phyloP scores from a whole-genome alignment of 2,888 invertebrate species.

The Mamestra brassicae region DNA sequence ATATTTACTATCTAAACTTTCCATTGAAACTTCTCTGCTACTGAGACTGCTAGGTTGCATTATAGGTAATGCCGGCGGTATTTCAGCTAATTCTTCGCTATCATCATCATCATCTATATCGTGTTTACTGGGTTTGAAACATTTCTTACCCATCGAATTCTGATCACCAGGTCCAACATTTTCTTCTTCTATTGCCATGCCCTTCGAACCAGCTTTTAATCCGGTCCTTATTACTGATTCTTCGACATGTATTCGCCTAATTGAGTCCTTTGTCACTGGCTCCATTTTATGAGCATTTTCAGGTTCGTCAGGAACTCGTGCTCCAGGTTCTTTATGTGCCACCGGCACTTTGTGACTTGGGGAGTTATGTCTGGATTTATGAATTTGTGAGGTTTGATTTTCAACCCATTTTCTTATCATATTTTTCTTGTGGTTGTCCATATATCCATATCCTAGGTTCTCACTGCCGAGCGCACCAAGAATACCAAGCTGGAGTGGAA shows the following conservation, averaged over 20 bases:
- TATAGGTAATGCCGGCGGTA: conserved; percentile 95
- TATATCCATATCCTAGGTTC: conserved; percentile 94
- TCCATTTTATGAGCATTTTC: conserved; percentile 85
- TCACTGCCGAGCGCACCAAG: conserved; percentile 87
- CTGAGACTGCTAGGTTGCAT: conserved; percentile 94
- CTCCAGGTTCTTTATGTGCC: conserved; percentile 75
- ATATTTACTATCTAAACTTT: conserved; percentile 94
- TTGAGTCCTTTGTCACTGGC: conserved; percentile 88
- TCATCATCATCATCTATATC: conserved; percentile 93
- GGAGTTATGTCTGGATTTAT: conserved; percentile 92
- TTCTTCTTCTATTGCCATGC: conserved; percentile 89
- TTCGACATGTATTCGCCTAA: conserved; percentile 90
- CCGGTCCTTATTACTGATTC: conserved; percentile 92
- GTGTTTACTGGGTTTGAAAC: conserved; percentile 83
- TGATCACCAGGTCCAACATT: conserved; percentile 82
- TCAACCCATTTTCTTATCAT: conserved; percentile 99
- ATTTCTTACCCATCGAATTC: conserved; percentile 73
- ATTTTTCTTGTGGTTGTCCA: conserved; percentile 97
- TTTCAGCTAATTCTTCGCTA: conserved; percentile 95
- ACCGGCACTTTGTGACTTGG: conserved; percentile 82
- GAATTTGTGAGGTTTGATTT: conserved; percentile 96
- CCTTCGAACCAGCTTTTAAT: conserved; percentile 89
- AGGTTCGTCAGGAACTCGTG: conserved; percentile 77
- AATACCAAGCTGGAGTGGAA: conserved; percentile 84
- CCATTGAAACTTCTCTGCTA: conserved; percentile 95